Base-by-base conservation (phyloP, 2,113 vertebrate genomes). In the Lamprotornis superbus region DNA sequence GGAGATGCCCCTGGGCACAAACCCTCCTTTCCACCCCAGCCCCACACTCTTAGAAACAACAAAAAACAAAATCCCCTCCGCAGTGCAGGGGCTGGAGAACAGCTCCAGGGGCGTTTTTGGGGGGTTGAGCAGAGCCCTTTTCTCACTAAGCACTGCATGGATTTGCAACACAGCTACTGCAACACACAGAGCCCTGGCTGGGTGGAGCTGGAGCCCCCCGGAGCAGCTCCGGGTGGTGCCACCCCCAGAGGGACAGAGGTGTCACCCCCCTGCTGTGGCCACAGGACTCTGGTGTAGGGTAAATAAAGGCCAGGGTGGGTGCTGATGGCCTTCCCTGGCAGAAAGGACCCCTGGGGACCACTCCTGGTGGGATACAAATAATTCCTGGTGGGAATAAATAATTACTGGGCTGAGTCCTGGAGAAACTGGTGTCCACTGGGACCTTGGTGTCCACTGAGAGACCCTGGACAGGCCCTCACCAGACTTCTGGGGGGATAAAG, bases 121-220 rank as follows among this genome's bases (percentile, higher is more conserved):
- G 15, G 61, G 35, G 22, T 11, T 0, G 2, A 50, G 83, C 83
- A 73, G 85, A 85, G 71, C 70, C 83, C 65, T 27, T 31, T 24
- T 22, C 49, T 83, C 86, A 52, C 84, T 1, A 3, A 90, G 68
- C 91, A 80, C 80, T 28, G 87, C 95, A 89, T 79, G 92, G 96
- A 52, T 92, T 70, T 69, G 63, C 71, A 30, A 37, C 50, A 1
- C 71, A 27, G 89, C 89, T 94, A 61, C 33, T 9, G 80, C 71
- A 39, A 3, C 90, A 89, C 87, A 11, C 91, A 78, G 89, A 95
- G 95, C 95, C 94, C 94, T 93, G 95, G 95, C 87, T 21, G 18
- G 40, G 42, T 1, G 64, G 3, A 16, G 44, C n/a, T 0, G 0
- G 42, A 79, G 40, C 40, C 40, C 40, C 40, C 40, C 40, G 40